Base-by-base conservation (phyloP, 1,140 invertebrate species). In the Cryptotermes secundus region DNA sequence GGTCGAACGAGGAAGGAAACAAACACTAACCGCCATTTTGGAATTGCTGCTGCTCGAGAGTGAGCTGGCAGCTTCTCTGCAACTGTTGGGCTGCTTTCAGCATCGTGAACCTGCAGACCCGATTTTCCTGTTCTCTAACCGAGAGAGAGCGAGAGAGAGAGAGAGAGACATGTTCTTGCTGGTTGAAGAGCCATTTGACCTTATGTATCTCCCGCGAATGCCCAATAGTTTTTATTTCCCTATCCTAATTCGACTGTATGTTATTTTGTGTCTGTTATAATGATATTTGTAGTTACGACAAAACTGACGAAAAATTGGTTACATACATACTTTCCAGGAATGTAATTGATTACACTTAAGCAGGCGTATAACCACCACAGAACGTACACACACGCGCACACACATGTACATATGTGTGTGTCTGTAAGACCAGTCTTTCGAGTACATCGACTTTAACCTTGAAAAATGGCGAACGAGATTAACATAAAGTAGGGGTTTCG, bases 1-100 rank as follows among this genome's bases (percentile, higher is more conserved):
- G 26, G 59, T 72, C 59, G 59, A 72, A 72, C n/a, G n/a, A 72
- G 59, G 59, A 72, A 72, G 59, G 59, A 72, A 72, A 72, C 59
- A 72, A 59, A 59, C 53, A 59, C 53, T 31, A 7, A 26, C 59
- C 26, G 59, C 59, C 59, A 72, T 72, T 72, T 72, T 72, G 59
- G 59, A 72, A 72, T 72, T 2, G 59, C 59, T 72, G 26, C n/a
- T n/a, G 59, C 59, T 4, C n/a, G 59, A 72, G 59, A 72, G 59
- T 31, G 59, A 31, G 59, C 26, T 72, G 59, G 59, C 59, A 72
- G 59, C 59, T 31, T 31, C 3, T 26, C 59, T 72, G 59, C 59
- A 31, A 31, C 59, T 31, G 59, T 10, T 9, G 14, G 59, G 26
- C n/a, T 72, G 59, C 59, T 72, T 31, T 31, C 59, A 72, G 59